phyloP scores from a whole-genome alignment of 2,888 invertebrate genomes.

The Sarcophaga caerulescens region DNA sequence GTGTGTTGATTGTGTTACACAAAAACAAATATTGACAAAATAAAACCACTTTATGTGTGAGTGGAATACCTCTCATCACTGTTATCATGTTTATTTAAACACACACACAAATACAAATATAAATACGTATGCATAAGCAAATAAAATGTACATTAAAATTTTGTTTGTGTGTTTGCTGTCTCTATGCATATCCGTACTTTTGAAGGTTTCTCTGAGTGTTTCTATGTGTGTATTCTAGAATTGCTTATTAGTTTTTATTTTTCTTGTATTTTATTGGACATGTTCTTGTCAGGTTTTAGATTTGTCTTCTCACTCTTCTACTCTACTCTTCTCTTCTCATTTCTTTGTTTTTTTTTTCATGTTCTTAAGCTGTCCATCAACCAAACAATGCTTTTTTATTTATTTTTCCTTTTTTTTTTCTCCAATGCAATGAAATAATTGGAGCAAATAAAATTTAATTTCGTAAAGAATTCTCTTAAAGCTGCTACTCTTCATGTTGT shows the following conservation, averaged over 20 bases:
- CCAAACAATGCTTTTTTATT: neutral
- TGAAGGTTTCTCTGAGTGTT: neutral
- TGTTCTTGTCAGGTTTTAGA: neutral
- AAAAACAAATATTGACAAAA: conserved; percentile 9
- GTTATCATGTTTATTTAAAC: neutral
- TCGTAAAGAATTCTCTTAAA: conserved; percentile 19
- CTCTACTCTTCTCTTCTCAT: too few relatives aligned
- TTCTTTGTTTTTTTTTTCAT: neutral
- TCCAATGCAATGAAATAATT: conserved; percentile 15
- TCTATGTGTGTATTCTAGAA: neutral
- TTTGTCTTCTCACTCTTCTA: neutral
- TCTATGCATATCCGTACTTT: neutral
- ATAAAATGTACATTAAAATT: too few relatives aligned
- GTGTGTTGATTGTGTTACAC: neutral
- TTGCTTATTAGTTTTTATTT: neutral
- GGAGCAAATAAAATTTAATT: conserved; percentile 32
- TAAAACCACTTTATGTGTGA: neutral
- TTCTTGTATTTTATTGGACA: conserved; percentile 1
- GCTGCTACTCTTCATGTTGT: too few relatives aligned
- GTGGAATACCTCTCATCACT: neutral
- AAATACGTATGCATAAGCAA: neutral
- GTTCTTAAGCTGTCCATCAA: conserved; percentile 5
- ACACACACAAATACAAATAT: neutral
- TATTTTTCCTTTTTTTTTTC: neutral
- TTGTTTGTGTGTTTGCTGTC: neutral